These are phyloP conservation scores for Eptesicus fuscus DNA, from an alignment of 2,113 vertebrate genomes.

Conservation along the genomic window DNA sequence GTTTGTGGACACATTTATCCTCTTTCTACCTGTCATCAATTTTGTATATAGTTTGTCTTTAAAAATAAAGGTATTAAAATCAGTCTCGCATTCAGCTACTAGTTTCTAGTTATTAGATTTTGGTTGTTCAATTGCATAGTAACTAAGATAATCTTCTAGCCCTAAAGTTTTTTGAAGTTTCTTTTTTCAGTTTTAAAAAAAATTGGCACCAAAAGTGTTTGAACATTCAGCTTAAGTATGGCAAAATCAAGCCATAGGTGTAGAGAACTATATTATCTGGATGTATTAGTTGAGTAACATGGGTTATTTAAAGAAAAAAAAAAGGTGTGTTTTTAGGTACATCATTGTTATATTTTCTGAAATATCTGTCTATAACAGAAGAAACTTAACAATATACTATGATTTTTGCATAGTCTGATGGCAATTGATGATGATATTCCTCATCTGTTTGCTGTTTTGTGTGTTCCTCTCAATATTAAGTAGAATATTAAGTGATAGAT, in stretches of 20 bases:
- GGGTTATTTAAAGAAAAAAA: slow-evolving; percentile 25
- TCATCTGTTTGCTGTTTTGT: slow-evolving; percentile 25
- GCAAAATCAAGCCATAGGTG: slow-evolving; percentile 20
- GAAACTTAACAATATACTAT: background rate
- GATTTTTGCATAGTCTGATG: background rate
- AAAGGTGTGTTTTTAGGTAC: background rate
- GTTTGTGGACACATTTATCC: background rate
- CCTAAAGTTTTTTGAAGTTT: background rate
- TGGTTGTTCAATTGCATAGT: background rate
- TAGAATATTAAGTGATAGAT: slow-evolving; percentile 25
- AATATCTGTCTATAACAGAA: background rate
- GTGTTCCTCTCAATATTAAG: slow-evolving; percentile 17
- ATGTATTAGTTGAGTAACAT: background rate
- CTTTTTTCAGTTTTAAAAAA: background rate
- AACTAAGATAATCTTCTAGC: slow-evolving; percentile 25
- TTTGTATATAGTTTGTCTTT: background rate
- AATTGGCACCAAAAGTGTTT: background rate
- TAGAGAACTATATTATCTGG: background rate
- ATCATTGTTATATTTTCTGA: background rate
- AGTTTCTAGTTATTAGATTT: slow-evolving; percentile 12
- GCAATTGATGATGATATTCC: background rate
- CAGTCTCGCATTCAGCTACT: background rate
- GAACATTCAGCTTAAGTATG: slow-evolving; percentile 5
- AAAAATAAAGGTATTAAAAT: slow-evolving; percentile 21
- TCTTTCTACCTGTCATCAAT: background rate